A percentile compares a stretch with the other conserved stretches of the same genome.
These are phyloP conservation scores for Uloborus diversus DNA, from an alignment of 1,140 invertebrate species.

Conservation along the genomic window DNA sequence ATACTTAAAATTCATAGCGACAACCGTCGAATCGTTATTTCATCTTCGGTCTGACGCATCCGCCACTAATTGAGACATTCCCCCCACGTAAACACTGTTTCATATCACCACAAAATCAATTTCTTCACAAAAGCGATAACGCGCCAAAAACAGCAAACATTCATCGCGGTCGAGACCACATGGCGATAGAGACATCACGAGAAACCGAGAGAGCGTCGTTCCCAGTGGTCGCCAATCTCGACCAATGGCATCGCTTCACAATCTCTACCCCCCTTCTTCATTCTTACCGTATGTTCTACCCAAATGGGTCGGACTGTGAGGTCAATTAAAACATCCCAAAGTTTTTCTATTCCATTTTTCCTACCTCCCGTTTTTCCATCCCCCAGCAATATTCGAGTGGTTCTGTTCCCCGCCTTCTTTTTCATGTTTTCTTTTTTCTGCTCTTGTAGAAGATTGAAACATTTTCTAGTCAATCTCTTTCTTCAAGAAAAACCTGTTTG, in stretches of 20 bases:
- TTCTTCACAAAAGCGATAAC: slow-evolving; percentile 19
- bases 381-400: not conserved
- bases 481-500: slow-evolving; percentile 43
- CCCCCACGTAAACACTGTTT: not conserved
- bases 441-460: slow-evolving; percentile 50
- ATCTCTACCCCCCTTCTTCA: not conserved
- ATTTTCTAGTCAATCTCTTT: slow-evolving; percentile 50
- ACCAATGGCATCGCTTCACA: slow-evolving; percentile 39
- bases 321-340: slow-evolving; percentile 54
- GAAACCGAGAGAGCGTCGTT: slow-evolving; percentile 2
- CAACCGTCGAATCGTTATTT: no score
- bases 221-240: slow-evolving; percentile 45
- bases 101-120: not conserved
- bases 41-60: not conserved
- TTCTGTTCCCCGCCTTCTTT: slow-evolving; percentile 32
- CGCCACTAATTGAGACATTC: not conserved
- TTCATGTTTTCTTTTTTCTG: slow-evolving; percentile 39
- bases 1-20: no score
- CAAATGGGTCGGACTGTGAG: slow-evolving; percentile 11
- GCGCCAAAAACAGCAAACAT: not conserved
- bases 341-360: slow-evolving; percentile 34
- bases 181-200: slow-evolving; percentile 53
- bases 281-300: not conserved
- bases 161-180: slow-evolving; percentile 32
- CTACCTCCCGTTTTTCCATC: not conserved